phyloP scores from a whole-genome alignment of 2,113 vertebrate genomes.

The Paradoxurus hermaphroditus region DNA sequence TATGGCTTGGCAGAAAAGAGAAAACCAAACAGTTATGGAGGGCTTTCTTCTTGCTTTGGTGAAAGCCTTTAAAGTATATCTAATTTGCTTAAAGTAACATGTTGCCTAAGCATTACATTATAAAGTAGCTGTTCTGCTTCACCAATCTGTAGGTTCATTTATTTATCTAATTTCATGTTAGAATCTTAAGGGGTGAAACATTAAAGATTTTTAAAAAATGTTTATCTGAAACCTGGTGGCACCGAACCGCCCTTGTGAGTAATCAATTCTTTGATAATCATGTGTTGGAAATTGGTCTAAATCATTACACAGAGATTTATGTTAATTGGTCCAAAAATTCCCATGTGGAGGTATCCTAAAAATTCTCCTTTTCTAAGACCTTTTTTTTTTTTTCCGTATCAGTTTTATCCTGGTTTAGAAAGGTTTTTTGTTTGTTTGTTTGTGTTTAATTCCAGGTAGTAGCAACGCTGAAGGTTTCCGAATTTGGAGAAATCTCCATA shows the following conservation, averaged over 20 bases:
- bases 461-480: not conserved
- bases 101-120: not conserved
- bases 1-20: not conserved
- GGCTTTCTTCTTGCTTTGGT: not conserved
- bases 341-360: not conserved
- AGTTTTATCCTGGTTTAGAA: constrained; percentile 4
- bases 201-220: not conserved
- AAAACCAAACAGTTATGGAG: not conserved
- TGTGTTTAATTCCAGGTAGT: not conserved
- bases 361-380: not conserved
- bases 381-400: not conserved
- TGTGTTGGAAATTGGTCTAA: constrained; percentile 1
- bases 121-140: constrained; percentile 27
- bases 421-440: not conserved
- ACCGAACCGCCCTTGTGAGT: constrained; percentile 23
- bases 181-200: not conserved
- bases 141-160: not conserved
- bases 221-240: not conserved
- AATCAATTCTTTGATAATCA: not conserved
- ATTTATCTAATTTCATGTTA: constrained; percentile 41
- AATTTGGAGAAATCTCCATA: not conserved
- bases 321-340: not conserved
- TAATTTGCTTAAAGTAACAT: constrained; percentile 34
- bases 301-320: not conserved
- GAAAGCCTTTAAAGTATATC: not conserved